Percentiles rank a stretch among this genome's conserved stretches.
These are phyloP conservation scores for Notolepis coatsorum DNA, from an alignment of 2,797 vertebrate genomes.

Conservation along the genomic window DNA sequence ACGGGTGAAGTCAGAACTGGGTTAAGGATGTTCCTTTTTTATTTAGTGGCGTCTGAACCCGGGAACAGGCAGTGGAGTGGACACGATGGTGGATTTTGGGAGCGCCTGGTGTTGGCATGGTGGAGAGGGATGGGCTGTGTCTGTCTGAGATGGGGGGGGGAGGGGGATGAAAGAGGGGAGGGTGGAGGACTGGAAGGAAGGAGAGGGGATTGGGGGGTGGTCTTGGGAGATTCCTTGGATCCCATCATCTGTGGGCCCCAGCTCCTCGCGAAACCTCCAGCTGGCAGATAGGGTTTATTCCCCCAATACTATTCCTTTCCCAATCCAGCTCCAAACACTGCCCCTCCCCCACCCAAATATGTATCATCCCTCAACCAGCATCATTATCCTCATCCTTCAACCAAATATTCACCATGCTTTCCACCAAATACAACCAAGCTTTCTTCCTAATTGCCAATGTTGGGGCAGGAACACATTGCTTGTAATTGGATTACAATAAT, in stretches of 20 bases:
- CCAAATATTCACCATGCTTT: conserved; percentile 14
- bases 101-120: conserved; percentile 1
- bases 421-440: conserved; percentile 2
- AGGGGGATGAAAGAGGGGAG: conserved; percentile 24
- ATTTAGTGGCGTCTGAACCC: conserved; percentile 37
- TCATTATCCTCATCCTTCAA: conserved; percentile 12
- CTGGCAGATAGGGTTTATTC: conserved; percentile 53
- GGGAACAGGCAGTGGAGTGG: conserved; percentile 4
- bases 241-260: conserved; percentile 60
- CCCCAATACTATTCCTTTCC: conserved; percentile 16
- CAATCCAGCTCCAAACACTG: not conserved
- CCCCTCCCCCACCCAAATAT: conserved; percentile 23
- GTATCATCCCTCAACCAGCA: conserved; percentile 16
- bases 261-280: conserved; percentile 57
- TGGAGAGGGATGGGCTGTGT: conserved; percentile 41
- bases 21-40: conserved; percentile 57
- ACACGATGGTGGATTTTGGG: conserved; percentile 32
- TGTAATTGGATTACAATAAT: conserved; percentile 33
- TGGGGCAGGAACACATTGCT: conserved; percentile 21
- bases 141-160: conserved; percentile 15
- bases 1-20: conserved; percentile 50
- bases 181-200: conserved; percentile 6
- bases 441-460: conserved; percentile 15
- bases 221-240: conserved; percentile 38
- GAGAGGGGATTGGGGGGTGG: conserved; percentile 11